Percentiles rank a stretch among this genome's conserved stretches.
Evolutionary conservation across 1,140 invertebrate species (phyloP).

Genomic region (Sitobion miscanthi): DNA sequence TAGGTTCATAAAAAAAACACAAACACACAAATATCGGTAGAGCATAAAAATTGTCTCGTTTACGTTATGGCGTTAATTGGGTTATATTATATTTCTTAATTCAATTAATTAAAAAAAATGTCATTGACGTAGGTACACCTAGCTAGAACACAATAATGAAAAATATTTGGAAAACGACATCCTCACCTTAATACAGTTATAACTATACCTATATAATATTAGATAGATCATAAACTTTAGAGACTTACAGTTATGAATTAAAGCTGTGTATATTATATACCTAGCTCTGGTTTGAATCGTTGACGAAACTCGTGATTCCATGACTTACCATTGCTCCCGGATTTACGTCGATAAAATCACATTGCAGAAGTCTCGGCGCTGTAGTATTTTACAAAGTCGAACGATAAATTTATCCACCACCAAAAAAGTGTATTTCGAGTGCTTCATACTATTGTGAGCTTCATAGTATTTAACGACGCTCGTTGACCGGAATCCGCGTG

Average conservation of each 20-base stretch:
- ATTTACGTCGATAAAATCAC: not conserved
- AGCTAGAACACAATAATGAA: not conserved
- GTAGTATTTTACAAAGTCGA: not conserved
- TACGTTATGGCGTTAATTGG: not conserved
- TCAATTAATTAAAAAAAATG: not conserved
- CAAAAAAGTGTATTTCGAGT: too few relatives aligned
- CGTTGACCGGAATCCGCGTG: too few relatives aligned
- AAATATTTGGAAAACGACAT: not conserved
- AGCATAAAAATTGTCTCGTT: not conserved
- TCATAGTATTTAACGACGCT: too few relatives aligned
- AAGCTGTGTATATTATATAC: not conserved
- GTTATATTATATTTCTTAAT: not conserved
- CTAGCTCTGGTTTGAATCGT: not conserved
- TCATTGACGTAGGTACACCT: not conserved
- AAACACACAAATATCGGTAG: not conserved
- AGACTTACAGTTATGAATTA: too few relatives aligned
- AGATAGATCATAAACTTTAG: not conserved
- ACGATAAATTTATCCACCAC: not conserved
- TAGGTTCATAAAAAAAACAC: not conserved
- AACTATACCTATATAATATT: not conserved
- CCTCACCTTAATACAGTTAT: not conserved
- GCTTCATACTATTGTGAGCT: too few relatives aligned
- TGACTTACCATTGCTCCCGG: not conserved
- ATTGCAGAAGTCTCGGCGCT: too few relatives aligned
- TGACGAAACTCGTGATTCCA: too few relatives aligned